Evolutionary conservation across 2,888 invertebrate species (phyloP).

Genomic region (Labia minor): DNA sequence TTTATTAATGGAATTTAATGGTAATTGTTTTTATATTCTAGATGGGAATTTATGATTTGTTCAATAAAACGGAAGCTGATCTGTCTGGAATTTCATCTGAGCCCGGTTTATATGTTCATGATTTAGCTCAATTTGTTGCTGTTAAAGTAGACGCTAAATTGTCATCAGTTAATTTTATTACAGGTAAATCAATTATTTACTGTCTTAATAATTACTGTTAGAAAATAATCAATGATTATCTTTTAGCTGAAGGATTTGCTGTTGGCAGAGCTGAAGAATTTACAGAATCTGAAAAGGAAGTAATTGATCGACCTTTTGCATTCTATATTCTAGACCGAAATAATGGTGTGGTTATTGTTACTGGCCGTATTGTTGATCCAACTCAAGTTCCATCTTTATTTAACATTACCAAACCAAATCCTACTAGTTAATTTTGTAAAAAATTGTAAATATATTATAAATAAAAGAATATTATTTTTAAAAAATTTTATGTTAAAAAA

Average conservation of each 20-base stretch:
- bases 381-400: not conserved
- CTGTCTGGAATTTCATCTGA: constrained; percentile 47
- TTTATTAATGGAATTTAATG: too few relatives aligned
- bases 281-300: not conserved
- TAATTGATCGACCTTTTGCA: not conserved
- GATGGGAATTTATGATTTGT: constrained; percentile 5
- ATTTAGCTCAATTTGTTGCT: constrained; percentile 53
- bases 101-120: constrained; percentile 52
- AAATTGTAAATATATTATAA: too few relatives aligned
- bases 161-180: constrained; percentile 39
- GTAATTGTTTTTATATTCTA: too few relatives aligned
- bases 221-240: too few relatives aligned
- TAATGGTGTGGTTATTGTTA: not conserved
- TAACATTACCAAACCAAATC: too few relatives aligned
- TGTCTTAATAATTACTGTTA: not conserved
- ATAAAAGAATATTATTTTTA: too few relatives aligned
- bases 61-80: constrained; percentile 42
- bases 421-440: too few relatives aligned
- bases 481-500: too few relatives aligned
- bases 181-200: constrained; percentile 34
- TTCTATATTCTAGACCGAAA: not conserved
- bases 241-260: constrained; percentile 1
- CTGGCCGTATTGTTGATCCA: not conserved
- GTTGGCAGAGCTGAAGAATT: not conserved
- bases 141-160: constrained; percentile 50